Conservation (phyloP, 1,140 invertebrate species). For the Drosophila gunungcola region DNA sequence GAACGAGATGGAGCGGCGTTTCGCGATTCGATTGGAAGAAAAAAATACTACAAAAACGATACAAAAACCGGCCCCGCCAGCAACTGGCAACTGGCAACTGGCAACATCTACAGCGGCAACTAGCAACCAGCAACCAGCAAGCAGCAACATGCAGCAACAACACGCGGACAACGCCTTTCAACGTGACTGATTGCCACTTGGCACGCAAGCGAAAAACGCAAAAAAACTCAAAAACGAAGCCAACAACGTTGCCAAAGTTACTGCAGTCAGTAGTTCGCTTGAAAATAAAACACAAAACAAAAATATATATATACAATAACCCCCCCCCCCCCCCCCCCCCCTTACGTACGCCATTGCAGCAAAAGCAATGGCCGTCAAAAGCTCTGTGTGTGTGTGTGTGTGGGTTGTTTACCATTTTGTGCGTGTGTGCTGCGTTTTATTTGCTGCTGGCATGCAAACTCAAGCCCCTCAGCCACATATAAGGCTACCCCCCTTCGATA, state of each 20-base stretch:
- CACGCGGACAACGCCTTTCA: conserved; percentile 72
- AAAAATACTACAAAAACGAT: neutral
- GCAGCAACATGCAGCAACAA: conserved; percentile 25
- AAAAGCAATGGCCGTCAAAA: conserved; percentile 72
- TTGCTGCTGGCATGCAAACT: conserved; percentile 71
- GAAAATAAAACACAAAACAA: neutral
- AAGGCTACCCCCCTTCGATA: neutral
- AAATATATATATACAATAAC: neutral
- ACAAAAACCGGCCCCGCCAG: conserved; percentile 53
- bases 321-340: neutral
- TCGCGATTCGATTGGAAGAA: conserved; percentile 66
- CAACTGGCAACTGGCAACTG: conserved; percentile 11
- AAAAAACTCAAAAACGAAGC: conserved; percentile 10
- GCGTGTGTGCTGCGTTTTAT: conserved; percentile 74
- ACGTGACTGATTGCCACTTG: conserved; percentile 80
- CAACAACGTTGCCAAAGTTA: conserved; percentile 43
- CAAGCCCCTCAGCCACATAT: conserved; percentile 4
- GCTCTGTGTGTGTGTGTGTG: conserved; percentile 21
- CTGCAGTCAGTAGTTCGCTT: conserved; percentile 35
- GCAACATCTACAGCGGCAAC: conserved; percentile 19
- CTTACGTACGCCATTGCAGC: conserved; percentile 63
- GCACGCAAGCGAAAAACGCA: conserved; percentile 56
- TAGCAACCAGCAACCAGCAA: conserved; percentile 16
- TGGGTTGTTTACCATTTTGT: conserved; percentile 71
- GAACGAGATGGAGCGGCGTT: conserved; percentile 37